phyloP scores from a whole-genome alignment of 2,113 vertebrate genomes.

The Plectropomus leopardus region DNA sequence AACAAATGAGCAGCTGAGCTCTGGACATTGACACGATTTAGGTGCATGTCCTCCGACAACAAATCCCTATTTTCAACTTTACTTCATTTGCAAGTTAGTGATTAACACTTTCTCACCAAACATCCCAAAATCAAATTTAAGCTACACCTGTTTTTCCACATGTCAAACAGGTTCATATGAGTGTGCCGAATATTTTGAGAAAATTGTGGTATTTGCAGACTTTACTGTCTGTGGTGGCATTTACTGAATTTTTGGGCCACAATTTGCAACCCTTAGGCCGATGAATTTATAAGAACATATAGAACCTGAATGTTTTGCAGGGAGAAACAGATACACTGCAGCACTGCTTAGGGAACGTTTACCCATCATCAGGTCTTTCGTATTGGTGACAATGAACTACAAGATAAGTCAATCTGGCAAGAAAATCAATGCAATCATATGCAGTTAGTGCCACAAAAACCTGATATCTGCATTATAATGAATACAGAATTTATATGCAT shows the following conservation, averaged over 20 bases:
- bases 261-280: background rate
- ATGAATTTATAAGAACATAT: background rate
- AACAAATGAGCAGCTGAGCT: conserved; percentile 22
- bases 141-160: background rate
- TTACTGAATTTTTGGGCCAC: background rate
- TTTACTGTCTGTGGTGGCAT: background rate
- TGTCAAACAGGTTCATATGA: background rate
- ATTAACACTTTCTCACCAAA: background rate
- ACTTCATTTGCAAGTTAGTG: background rate
- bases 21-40: background rate
- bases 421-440: background rate
- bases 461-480: background rate
- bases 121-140: background rate
- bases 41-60: background rate
- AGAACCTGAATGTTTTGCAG: background rate
- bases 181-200: no score
- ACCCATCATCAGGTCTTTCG: background rate
- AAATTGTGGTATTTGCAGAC: background rate
- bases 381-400: background rate
- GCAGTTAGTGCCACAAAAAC: background rate
- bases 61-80: background rate
- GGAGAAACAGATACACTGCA: background rate
- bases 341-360: background rate
- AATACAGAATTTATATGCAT: background rate
- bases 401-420: background rate